phyloP scores from a whole-genome alignment of 2,113 vertebrate genomes.

The Pteruthius melanotis region DNA sequence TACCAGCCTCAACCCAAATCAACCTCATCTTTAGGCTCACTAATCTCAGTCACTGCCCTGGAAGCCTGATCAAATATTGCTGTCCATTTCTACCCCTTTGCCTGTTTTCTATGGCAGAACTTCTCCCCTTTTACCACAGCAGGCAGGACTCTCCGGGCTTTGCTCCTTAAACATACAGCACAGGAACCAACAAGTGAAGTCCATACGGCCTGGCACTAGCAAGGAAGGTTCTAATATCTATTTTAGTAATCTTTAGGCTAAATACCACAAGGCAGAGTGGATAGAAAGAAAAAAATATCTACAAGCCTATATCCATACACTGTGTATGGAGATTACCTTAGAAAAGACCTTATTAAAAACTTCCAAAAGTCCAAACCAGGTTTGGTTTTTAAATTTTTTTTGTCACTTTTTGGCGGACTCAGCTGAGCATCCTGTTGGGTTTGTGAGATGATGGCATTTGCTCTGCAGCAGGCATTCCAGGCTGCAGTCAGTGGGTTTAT shows the following conservation, averaged over 20 bases:
- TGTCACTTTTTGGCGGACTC: background rate
- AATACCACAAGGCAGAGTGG: background rate
- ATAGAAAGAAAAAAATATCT: background rate
- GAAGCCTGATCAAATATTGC: background rate
- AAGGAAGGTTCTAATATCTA: background rate
- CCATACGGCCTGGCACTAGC: background rate
- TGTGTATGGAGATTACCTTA: background rate
- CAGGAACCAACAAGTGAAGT: background rate
- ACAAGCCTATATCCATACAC: background rate
- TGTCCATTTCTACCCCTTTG: background rate
- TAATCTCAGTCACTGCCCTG: background rate
- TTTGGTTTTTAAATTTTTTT: background rate
- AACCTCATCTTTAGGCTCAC: background rate
- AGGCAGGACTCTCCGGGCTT: background rate
- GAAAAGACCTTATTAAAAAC: background rate
- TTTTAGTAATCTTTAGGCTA: background rate
- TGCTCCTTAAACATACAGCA: background rate
- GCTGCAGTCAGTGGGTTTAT: background rate
- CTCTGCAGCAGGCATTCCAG: background rate
- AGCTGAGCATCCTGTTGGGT: background rate
- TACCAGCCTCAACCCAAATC: background rate
- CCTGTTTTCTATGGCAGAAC: rapidly evolving
- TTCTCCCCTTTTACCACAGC: background rate
- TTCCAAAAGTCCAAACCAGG: background rate
- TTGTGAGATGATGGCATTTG: background rate